Conservation (phyloP, 2,797 vertebrate species). For the Darevskia nairensis region DNA sequence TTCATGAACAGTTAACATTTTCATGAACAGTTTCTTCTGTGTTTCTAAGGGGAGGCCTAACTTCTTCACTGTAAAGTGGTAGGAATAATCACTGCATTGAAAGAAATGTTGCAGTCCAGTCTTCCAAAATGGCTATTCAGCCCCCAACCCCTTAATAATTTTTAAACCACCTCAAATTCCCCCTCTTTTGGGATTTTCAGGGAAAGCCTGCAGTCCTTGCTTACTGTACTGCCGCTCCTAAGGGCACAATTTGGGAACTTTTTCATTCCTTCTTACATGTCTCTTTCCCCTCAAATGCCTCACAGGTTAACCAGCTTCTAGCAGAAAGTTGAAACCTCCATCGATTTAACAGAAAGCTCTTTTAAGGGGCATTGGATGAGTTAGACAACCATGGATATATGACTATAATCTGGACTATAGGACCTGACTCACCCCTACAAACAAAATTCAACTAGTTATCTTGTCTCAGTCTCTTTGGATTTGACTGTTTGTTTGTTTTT, state of each 20-base stretch:
- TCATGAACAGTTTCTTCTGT: constrained; percentile 50
- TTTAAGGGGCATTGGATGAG: not conserved
- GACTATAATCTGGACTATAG: not conserved
- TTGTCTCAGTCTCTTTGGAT: constrained; percentile 18
- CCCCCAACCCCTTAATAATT: not conserved
- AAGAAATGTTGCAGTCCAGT: not conserved
- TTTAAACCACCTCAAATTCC: not conserved
- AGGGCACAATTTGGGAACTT: not conserved
- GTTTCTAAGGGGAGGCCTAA: constrained; percentile 32
- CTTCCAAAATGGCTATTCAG: not conserved
- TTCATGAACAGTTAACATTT: constrained; percentile 31
- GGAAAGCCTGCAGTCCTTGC: not conserved
- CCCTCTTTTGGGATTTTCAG: not conserved
- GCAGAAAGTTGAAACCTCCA: not conserved
- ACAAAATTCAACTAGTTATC: not conserved
- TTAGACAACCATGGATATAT: not conserved
- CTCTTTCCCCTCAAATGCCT: not conserved
- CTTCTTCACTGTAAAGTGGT: constrained; percentile 45
- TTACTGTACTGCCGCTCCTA: not conserved
- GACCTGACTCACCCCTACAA: not conserved
- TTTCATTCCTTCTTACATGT: not conserved
- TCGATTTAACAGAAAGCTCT: constrained; percentile 4
- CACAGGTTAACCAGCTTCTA: not conserved
- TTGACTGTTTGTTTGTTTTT: constrained; percentile 35
- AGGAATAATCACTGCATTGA: constrained; percentile 22